phyloP scores from a whole-genome alignment of 2,113 vertebrate species.

The Ciconia boyciana region DNA sequence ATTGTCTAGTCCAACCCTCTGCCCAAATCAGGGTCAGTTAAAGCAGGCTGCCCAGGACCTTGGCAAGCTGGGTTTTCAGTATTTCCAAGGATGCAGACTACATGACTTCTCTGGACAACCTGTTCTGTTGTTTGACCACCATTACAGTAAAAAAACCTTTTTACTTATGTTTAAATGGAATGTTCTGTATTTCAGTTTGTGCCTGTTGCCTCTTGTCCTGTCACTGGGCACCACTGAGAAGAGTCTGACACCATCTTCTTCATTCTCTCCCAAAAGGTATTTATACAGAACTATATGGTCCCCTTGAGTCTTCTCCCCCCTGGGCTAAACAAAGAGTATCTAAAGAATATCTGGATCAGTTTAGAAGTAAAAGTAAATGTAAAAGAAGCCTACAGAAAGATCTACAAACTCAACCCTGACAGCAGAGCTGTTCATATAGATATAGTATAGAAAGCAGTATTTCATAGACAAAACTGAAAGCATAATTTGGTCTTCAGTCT shows the following conservation, averaged over 20 bases:
- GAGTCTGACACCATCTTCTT: background rate
- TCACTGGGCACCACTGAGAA: background rate
- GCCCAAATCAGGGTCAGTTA: background rate
- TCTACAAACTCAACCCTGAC: background rate
- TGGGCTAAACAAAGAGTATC: background rate
- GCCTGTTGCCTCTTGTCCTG: background rate
- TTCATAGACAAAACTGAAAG: background rate
- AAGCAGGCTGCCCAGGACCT: background rate
- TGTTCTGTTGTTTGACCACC: background rate
- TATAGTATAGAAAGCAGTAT: background rate
- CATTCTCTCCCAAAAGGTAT: background rate
- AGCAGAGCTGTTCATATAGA: background rate
- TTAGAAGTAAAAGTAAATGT: background rate
- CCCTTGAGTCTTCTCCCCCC: background rate
- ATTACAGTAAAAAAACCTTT: background rate
- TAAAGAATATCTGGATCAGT: background rate
- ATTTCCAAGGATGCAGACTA: background rate
- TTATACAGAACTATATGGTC: background rate
- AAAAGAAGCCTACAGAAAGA: background rate
- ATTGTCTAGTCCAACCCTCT: background rate
- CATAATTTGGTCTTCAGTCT: background rate
- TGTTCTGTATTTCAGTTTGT: background rate
- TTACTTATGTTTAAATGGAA: background rate
- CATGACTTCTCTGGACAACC: background rate
- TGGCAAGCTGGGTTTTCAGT: background rate